Conservation (phyloP, 2,888 invertebrate species). For the Agrochola lychnidis region DNA sequence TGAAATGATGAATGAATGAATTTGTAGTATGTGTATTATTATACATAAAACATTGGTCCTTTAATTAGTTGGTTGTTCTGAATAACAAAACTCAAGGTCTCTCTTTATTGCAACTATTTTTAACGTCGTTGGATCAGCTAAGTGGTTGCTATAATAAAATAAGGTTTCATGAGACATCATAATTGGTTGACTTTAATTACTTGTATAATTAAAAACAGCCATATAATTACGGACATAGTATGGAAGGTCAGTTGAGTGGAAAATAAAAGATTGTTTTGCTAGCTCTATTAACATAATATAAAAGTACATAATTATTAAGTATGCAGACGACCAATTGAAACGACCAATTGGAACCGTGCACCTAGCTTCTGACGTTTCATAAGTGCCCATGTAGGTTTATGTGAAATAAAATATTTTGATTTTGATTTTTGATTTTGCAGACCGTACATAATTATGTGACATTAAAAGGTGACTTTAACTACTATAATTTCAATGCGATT, state of each 20-base stretch:
- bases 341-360: too few relatives aligned
- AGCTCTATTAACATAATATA: background rate
- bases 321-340: too few relatives aligned
- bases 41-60: too few relatives aligned
- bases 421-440: too few relatives aligned
- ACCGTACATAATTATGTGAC: background rate
- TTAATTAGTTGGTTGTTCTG: background rate
- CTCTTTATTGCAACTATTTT: background rate
- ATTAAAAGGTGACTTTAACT: slow-evolving; percentile 13
- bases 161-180: background rate
- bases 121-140: background rate
- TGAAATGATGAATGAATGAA: too few relatives aligned
- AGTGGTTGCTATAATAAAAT: background rate
- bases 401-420: too few relatives aligned
- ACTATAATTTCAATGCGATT: background rate
- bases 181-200: slow-evolving; percentile 11
- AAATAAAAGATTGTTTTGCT: slow-evolving; percentile 14
- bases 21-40: too few relatives aligned
- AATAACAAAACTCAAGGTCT: background rate
- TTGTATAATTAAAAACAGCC: slow-evolving; percentile 23
- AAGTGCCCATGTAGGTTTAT: too few relatives aligned
- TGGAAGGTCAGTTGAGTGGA: slow-evolving; percentile 31
- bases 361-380: too few relatives aligned
- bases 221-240: slow-evolving; percentile 15
- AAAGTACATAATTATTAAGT: background rate